These are phyloP conservation scores for Nesospiza acunhae DNA, from an alignment of 2,113 vertebrate species.

Conservation along the genomic window DNA sequence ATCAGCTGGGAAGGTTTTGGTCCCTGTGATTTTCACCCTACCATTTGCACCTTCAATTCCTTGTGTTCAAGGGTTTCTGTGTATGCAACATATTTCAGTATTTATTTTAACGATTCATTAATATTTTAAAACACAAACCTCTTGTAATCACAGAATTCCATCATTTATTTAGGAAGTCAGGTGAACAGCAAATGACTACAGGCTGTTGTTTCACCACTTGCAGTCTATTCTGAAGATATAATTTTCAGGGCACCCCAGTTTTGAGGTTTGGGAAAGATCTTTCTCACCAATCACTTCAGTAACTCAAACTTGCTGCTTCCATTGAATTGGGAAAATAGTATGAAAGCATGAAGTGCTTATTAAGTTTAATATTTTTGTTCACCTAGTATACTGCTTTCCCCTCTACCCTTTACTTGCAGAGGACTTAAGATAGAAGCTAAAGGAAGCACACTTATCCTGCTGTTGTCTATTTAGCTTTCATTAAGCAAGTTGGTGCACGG, in stretches of 20 bases:
- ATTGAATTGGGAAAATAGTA: conserved; percentile 27
- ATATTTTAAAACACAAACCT: conserved; percentile 10
- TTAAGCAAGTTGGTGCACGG: conserved; percentile 68
- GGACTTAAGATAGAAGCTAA: conserved; percentile 55
- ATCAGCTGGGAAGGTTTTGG: background rate
- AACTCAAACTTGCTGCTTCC: conserved; percentile 13
- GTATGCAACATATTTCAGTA: background rate
- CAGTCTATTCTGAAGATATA: background rate
- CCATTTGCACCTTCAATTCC: background rate
- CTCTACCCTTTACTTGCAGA: conserved; percentile 65
- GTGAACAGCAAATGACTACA: background rate
- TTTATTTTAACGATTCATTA: conserved; percentile 7
- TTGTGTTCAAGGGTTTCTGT: background rate
- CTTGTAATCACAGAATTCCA: background rate
- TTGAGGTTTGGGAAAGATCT: conserved; percentile 4
- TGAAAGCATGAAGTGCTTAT: conserved; percentile 46
- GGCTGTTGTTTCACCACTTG: background rate
- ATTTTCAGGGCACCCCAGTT: background rate
- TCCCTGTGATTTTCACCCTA: background rate
- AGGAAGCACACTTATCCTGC: conserved; percentile 68
- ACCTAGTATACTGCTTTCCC: conserved; percentile 68
- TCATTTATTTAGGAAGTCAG: background rate
- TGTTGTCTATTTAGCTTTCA: conserved; percentile 71
- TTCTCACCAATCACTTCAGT: background rate
- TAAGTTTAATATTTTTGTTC: conserved; percentile 49